Evolutionary conservation across 2,113 vertebrate species (phyloP).

Genomic region (Proterorhinus semilunaris): DNA sequence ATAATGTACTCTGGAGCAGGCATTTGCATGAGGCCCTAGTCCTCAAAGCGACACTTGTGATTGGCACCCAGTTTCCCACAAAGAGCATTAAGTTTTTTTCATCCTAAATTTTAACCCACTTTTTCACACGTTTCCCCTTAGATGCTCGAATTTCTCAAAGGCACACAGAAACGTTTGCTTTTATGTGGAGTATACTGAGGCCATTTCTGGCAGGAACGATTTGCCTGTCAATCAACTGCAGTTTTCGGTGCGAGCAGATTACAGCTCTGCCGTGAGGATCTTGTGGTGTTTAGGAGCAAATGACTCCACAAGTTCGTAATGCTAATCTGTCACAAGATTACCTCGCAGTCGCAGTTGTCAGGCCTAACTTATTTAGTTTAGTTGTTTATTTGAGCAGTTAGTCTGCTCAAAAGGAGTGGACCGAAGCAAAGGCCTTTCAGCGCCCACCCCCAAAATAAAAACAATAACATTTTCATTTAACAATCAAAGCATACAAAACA

Average conservation of each 20-base stretch:
- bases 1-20: constrained; percentile 34
- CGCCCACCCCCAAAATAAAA: too few relatives aligned
- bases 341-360: constrained; percentile 38
- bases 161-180: constrained; percentile 43
- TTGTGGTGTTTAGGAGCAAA: not conserved
- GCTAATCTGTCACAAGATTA: constrained; percentile 56
- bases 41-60: constrained; percentile 46
- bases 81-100: constrained; percentile 49
- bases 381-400: too few relatives aligned
- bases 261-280: constrained; percentile 27
- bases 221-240: constrained; percentile 65
- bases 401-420: too few relatives aligned
- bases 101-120: constrained; percentile 12
- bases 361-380: too few relatives aligned
- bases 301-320: not conserved
- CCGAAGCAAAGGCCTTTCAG: too few relatives aligned
- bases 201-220: constrained; percentile 47
- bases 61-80: constrained; percentile 47
- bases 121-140: constrained; percentile 39
- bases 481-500: too few relatives aligned
- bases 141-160: constrained; percentile 40
- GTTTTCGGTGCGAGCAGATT: constrained; percentile 29
- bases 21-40: constrained; percentile 31
- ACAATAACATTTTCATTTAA: too few relatives aligned
- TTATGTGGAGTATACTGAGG: constrained; percentile 57